Base-by-base conservation (phyloP, 2,797 vertebrate genomes). In the Microctenopoma steveboyesi region DNA sequence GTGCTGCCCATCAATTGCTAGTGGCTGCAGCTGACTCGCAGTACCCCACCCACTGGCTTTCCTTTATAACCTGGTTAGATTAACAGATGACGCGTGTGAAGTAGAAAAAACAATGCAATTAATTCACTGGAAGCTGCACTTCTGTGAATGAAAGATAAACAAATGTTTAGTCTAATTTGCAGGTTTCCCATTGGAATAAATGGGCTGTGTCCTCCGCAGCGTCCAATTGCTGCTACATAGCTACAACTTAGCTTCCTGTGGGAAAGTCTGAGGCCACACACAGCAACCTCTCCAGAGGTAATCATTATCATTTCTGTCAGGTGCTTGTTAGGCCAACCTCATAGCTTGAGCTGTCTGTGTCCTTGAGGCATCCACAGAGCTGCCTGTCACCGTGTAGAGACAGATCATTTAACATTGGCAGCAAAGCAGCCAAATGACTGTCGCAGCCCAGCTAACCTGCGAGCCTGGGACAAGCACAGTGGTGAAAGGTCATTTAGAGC, bases 221-320 rank as follows among this genome's bases (percentile, higher is more conserved):
- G 53, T 87, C 57, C 83, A 69, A 88, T 87, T 33, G 61, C 79
- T 61, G 73, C 69, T 43, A 37, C 48, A 64, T 46, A 46, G 81
- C 76, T 66, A 72, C 75, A 85, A 74, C 83, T 76, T 65, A 64
- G 72, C 72, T 77, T 84, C 76, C 69, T 78, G 57, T 79, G 76
- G 78, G 58, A 71, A 70, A 85, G 57, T 75, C 54, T 64, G 73
- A 72, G 72, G 68, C 74, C 80, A 72, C 48, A 49, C 53, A 14
- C 64, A 35, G 37, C 60, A 71, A 50, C 69, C 66, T 81, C 67
- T 79, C 79, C 76, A 63, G 55, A 67, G 69, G 60, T 84, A 80
- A 82, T 90, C 78, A 81, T 89, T 81, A 82, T 84, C 55, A 82
- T 86, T 87, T 88, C 65, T 79, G 83, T 89, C 88, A 79, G 85